Percentiles rank a stretch among this genome's conserved stretches.
Conservation (phyloP, 2,888 invertebrate genomes). For the Steromphala cineraria region DNA sequence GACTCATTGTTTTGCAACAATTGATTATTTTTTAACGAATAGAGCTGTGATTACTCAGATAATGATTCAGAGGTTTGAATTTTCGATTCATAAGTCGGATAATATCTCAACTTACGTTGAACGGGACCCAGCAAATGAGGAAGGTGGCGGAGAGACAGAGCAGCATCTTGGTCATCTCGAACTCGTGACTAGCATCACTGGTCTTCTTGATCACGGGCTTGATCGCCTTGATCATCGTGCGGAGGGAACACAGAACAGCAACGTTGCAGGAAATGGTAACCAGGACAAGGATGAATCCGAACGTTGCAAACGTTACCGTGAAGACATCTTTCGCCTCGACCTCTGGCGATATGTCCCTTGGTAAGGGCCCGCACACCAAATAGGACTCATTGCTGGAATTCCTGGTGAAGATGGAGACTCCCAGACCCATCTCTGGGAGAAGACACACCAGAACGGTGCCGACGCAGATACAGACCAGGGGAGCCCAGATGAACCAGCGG, state of each 20-base stretch:
- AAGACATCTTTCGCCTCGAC: neutral
- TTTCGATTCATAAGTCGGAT: neutral
- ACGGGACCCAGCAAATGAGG: neutral
- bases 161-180: neutral
- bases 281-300: neutral
- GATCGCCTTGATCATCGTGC: neutral
- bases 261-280: neutral
- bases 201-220: too few relatives aligned
- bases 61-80: neutral
- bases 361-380: too few relatives aligned
- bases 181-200: neutral
- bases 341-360: too few relatives aligned
- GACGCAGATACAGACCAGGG: neutral
- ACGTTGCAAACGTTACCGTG: neutral
- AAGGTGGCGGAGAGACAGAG: neutral
- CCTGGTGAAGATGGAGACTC: neutral
- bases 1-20: too few relatives aligned
- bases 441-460: neutral
- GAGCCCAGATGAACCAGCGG: too few relatives aligned
- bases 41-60: too few relatives aligned
- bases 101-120: neutral
- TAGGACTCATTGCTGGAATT: neutral
- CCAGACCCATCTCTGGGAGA: neutral
- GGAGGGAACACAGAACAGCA: neutral
- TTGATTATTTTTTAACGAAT: too few relatives aligned